Percentiles rank a stretch among this genome's conserved stretches.
Conservation (phyloP, 2,888 invertebrate species). For the Sialis fuliginosa region DNA sequence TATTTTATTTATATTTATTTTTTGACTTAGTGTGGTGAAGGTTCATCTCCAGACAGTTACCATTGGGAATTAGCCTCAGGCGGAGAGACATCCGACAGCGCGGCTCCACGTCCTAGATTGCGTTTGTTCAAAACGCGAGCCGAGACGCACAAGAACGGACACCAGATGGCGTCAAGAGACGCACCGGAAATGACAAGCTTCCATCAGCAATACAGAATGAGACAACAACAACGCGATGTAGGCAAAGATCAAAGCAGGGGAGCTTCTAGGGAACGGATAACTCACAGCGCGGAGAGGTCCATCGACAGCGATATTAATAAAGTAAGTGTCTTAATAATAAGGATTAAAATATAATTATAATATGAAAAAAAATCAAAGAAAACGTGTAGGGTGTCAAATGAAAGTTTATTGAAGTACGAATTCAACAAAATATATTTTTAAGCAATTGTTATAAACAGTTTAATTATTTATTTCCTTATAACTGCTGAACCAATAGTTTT, state of each 20-base stretch:
- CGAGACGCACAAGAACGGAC: constrained; percentile 28
- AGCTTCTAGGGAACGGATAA: constrained; percentile 6
- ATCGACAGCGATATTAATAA: not conserved
- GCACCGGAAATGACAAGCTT: not conserved
- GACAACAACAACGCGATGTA: not conserved
- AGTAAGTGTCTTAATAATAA: no score
- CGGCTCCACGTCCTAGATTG: constrained; percentile 30
- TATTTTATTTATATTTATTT: no score
- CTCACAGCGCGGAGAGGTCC: constrained; percentile 1
- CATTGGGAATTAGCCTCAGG: constrained; percentile 30
- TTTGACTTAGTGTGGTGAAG: constrained; percentile 21
- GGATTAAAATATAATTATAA: no score
- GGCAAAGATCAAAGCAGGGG: constrained; percentile 9
- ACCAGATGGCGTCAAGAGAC: constrained; percentile 5
- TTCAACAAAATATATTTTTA: no score
- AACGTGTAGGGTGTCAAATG: no score
- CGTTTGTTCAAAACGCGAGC: constrained; percentile 59
- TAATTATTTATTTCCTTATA: no score
- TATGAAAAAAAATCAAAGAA: no score
- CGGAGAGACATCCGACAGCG: constrained; percentile 23
- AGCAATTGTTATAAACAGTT: no score
- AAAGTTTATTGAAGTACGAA: no score
- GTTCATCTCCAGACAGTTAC: constrained; percentile 37
- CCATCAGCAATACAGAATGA: not conserved
- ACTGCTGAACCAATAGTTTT: no score